These are phyloP conservation scores for Trididemnum miniatum DNA, from an alignment of 23 tunicate genomes.

Conservation along the genomic window DNA sequence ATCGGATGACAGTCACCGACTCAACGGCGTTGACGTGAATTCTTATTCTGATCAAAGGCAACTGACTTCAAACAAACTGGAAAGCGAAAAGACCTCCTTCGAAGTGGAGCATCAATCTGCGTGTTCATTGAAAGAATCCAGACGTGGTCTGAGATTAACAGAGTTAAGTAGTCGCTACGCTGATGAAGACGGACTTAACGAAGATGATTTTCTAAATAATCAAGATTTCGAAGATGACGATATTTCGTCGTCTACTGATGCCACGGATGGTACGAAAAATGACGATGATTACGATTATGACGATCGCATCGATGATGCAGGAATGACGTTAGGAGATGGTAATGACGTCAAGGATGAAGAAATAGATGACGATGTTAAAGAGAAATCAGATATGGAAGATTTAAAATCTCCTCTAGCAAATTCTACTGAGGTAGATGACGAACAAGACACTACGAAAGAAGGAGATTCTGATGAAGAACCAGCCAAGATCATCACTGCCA, in stretches of 20 bases:
- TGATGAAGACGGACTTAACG: background rate
- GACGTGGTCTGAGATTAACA: background rate
- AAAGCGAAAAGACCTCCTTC: background rate
- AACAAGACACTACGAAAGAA: background rate
- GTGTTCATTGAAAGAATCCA: background rate
- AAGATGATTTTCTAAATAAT: background rate
- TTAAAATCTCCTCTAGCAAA: background rate
- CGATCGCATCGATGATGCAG: background rate
- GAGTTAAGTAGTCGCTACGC: conserved; percentile 27
- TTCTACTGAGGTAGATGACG: background rate
- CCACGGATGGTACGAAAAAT: background rate
- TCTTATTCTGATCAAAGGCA: background rate
- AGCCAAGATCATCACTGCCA: background rate
- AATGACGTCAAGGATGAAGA: background rate
- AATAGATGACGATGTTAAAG: background rate
- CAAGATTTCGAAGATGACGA: background rate
- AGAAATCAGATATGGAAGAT: background rate
- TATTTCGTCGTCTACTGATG: background rate
- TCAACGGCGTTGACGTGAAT: background rate
- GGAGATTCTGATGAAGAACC: background rate
- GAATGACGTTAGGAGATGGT: conserved; percentile 16
- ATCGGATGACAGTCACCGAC: background rate
- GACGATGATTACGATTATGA: conserved; percentile 17
- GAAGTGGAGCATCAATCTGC: no score
- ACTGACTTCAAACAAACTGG: background rate